Conservation (phyloP, 2,888 invertebrate species). For the Brachypalpus laphriformis region DNA sequence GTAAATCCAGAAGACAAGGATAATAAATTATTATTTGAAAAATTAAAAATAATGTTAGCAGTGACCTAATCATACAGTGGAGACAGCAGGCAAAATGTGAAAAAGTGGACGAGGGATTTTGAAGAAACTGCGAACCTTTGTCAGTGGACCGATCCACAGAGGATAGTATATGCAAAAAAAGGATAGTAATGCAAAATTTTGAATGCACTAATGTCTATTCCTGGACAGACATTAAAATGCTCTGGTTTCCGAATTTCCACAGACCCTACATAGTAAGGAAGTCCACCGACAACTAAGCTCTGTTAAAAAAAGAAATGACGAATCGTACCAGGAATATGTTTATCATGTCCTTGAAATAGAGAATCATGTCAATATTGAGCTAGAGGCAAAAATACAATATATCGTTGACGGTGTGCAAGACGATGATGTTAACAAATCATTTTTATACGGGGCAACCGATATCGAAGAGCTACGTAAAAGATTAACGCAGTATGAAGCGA, state of each 20-base stretch:
- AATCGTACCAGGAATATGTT: constrained; percentile 28
- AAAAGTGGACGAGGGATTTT: neutral
- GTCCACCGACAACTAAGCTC: constrained; percentile 20
- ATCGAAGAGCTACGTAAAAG: too few species aligned
- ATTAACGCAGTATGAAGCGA: constrained; percentile 2
- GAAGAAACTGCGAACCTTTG: neutral
- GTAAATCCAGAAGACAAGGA: too few species aligned
- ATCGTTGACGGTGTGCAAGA: constrained; percentile 33
- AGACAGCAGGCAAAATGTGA: neutral
- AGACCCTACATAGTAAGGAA: constrained; percentile 18
- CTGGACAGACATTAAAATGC: constrained; percentile 4
- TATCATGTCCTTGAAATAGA: constrained; percentile 73
- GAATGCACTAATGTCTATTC: neutral
- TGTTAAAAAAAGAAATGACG: constrained; percentile 18
- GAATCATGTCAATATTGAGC: constrained; percentile 66
- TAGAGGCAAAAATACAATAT: constrained; percentile 32
- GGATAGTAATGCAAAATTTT: constrained; percentile 3
- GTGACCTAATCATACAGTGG: neutral
- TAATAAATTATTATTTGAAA: too few species aligned
- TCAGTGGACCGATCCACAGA: constrained; percentile 22
- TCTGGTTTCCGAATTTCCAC: constrained; percentile 15
- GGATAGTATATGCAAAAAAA: constrained; percentile 24
- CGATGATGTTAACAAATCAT: neutral
- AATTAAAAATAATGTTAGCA: too few species aligned
- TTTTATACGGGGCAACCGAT: neutral